Evolutionary conservation across 1,140 invertebrate genomes (phyloP), one percentile per base, ranked within the genome.

Genomic region (Drosophila sucinea): DNA sequence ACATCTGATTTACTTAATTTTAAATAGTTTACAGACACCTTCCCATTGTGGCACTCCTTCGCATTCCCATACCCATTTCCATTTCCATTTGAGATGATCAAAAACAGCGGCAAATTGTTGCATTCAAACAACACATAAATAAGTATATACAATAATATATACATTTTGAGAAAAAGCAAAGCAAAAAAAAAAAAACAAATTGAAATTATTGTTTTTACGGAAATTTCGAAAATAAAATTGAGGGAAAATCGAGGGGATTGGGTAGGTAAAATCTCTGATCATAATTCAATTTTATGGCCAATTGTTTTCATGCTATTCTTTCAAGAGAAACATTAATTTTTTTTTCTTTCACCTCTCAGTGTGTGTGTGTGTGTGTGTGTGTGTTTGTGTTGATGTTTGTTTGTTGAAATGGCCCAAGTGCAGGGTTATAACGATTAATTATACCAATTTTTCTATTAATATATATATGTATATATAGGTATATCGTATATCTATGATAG

Each of bases 261-360:
- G 44, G 23, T 51, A 4, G 44, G 25, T 8, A 17, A 51, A 27
- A 27, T 51, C 44, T 10, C 47, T 30, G 67, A 33, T 47, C 61
- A 74, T 85, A 75, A 78, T 65, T 85, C 82, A 86, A 72, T 85
- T 81, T 78, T 62, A 86, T 86, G 55, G 78, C 64, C 57, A 65
- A 66, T 76, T 76, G 73, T 76, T 76, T 74, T 76, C 60, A 40
- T 32, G 54, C 35, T 54, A 60, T 75, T 27, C 54, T 76, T 63
- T 60, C 66, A 76, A 70, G 67, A 38, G 29, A 47, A 69, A 51
- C 44, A 51, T 51, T 27, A 51, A 51, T 51, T 69, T 29, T 38
- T 11, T 38, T 38, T 38, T 10, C 8, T 1, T 8, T 8, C 35
- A 54, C 38, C 40, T 7, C n/a, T 41, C 3, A 1, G 33, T 35